Base-by-base conservation (phyloP, 1,140 invertebrate genomes). In the Drosophila ananassae region DNA sequence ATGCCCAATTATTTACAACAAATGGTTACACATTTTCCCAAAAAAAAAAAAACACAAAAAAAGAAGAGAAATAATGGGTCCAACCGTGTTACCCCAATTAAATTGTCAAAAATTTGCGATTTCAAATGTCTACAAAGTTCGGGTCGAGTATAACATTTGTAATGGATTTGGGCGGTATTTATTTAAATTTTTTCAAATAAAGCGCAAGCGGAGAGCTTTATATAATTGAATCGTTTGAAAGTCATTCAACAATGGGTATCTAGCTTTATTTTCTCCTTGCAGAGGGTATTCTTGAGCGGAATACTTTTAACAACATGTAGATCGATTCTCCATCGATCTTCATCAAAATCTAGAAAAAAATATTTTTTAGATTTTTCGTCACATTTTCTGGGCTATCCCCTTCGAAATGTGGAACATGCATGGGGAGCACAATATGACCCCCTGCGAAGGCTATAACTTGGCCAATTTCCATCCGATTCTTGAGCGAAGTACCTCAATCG, bases 61-160 rank as follows among this genome's bases (percentile, higher is more conserved):
- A 10, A 12, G 2, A 37, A 2, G 32, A 24, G 2, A 39, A 25
- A 57, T 30, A 64, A 37, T 55, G 48, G 32, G 41, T 72, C 46
- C 56, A 61, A 46, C 34, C 17, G 34, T 30, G 64, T 22, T 32
- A 37, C 51, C 51, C 78, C 79, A 82, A 82, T 82, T 82, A 82
- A 77, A 77, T 78, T 82, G 79, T 82, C 79, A 85, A 77, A 85
- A 74, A 80, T 54, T 73, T 44, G 73, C 67, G 81, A 85, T 85
- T 85, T 62, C 39, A 57, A 83, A 63, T 50, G 77, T 34, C 24
- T 17, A 30, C 34, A 60, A 64, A 76, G 71, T 83, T 75, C 48
- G 51, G 28, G 28, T 21, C 21, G 54, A 22, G 46, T 13, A 28
- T 55, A 7, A 22, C 39, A 46, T 58, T 79, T 67, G n/a, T 56